Percentiles rank a stretch among this genome's conserved stretches.
Evolutionary conservation across 2,113 vertebrate genomes (phyloP).

Genomic region (Lophochroa leadbeateri): DNA sequence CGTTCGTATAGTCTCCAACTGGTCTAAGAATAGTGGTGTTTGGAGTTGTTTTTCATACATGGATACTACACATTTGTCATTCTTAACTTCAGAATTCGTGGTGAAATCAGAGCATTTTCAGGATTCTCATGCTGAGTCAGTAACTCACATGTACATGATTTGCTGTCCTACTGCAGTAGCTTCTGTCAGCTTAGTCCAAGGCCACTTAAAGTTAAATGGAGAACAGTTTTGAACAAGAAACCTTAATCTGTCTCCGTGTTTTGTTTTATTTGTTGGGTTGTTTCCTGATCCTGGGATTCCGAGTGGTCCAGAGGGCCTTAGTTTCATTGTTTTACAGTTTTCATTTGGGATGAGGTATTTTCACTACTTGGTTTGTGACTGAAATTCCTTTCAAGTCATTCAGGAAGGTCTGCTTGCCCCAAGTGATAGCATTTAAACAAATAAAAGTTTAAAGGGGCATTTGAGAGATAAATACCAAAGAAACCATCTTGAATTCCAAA

Average conservation of each 20-base stretch:
- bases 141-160: accelerated
- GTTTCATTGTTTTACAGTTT: background rate
- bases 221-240: background rate
- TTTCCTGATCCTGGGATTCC: background rate
- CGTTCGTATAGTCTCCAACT: background rate
- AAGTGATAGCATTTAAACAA: background rate
- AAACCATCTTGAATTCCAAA: background rate
- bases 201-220: background rate
- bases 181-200: background rate
- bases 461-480: background rate
- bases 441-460: background rate
- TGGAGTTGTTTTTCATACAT: background rate
- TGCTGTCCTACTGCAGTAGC: background rate
- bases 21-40: background rate
- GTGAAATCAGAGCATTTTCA: background rate
- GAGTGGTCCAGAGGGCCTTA: background rate
- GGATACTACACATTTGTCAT: background rate
- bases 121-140: background rate
- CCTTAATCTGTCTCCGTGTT: background rate
- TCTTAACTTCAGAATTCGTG: background rate
- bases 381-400: background rate
- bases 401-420: background rate
- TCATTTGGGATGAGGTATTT: background rate
- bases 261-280: too few species aligned
- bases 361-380: background rate